A percentile compares a stretch with the other conserved stretches of the same genome.
Evolutionary conservation across 2,888 invertebrate species (phyloP).

Genomic region (Therioaphis trifolii): DNA sequence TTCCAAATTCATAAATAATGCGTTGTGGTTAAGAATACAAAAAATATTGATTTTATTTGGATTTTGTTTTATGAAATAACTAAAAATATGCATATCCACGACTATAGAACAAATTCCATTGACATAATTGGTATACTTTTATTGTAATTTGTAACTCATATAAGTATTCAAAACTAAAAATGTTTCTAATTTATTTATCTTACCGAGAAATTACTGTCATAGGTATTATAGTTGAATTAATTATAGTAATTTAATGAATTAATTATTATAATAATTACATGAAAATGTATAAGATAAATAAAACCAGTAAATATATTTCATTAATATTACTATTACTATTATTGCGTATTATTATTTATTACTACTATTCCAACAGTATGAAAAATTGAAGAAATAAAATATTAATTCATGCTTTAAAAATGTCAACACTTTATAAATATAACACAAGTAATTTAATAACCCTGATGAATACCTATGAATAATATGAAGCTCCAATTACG

Average conservation of each 20-base stretch:
- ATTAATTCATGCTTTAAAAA: conserved; percentile 17
- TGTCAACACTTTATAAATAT: neutral
- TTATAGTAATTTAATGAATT: neutral
- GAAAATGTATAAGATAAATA: conserved; percentile 12
- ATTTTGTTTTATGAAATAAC: neutral
- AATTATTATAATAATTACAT: neutral
- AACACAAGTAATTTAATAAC: neutral
- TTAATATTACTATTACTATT: neutral
- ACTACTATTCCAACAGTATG: too few relatives aligned
- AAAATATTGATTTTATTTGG: neutral
- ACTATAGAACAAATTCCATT: neutral
- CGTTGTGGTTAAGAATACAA: neutral
- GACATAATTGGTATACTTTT: neutral
- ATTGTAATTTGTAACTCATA: neutral
- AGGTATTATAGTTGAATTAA: too few relatives aligned
- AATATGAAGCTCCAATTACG: neutral
- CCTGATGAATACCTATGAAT: conserved; percentile 11
- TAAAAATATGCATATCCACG: neutral
- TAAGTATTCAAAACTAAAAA: neutral
- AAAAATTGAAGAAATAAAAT: conserved; percentile 4
- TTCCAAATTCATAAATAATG: neutral
- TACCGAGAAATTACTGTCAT: neutral
- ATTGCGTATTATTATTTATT: neutral
- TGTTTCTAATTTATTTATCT: neutral
- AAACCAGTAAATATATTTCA: neutral